These are phyloP conservation scores for Formica selysi DNA, from an alignment of 1,140 invertebrate species.

Conservation along the genomic window DNA sequence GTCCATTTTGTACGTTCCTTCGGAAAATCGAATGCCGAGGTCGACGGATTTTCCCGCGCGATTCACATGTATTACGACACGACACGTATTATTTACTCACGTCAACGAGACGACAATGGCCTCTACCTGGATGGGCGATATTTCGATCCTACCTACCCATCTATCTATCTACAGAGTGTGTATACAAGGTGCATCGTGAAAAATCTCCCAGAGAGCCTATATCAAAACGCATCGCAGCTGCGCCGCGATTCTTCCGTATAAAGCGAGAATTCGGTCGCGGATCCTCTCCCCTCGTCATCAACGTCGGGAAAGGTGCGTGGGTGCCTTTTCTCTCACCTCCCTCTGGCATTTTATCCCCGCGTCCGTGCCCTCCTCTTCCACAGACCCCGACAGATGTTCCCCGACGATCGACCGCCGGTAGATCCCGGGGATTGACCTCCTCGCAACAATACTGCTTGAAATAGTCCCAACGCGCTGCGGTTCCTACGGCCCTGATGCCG, in stretches of 20 bases:
- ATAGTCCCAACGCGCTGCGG: background rate
- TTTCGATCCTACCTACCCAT: constrained; percentile 6
- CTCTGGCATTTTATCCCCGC: constrained; percentile 13
- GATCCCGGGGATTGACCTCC: constrained; percentile 40
- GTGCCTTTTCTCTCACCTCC: constrained; percentile 61
- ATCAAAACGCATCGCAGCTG: constrained; percentile 58
- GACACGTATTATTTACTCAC: background rate
- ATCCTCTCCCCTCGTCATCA: background rate
- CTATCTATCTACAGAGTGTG: constrained; percentile 33
- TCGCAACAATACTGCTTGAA: constrained; percentile 59
- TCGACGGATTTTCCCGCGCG: background rate
- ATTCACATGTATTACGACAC: background rate
- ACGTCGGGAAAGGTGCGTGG: constrained; percentile 71
- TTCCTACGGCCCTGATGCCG: constrained; percentile 22
- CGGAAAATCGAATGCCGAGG: background rate
- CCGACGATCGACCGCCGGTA: constrained; percentile 6
- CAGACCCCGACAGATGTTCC: constrained; percentile 72
- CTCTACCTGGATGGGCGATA: background rate
- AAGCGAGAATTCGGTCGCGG: background rate
- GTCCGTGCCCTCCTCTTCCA: constrained; percentile 38
- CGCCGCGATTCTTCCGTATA: background rate
- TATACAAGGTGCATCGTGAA: constrained; percentile 61
- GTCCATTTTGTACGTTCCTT: background rate
- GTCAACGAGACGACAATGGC: constrained; percentile 41
- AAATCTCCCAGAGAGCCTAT: constrained; percentile 43